phyloP scores from a whole-genome alignment of 2,113 vertebrate genomes.

The Sterrhoptilus dennistouni region DNA sequence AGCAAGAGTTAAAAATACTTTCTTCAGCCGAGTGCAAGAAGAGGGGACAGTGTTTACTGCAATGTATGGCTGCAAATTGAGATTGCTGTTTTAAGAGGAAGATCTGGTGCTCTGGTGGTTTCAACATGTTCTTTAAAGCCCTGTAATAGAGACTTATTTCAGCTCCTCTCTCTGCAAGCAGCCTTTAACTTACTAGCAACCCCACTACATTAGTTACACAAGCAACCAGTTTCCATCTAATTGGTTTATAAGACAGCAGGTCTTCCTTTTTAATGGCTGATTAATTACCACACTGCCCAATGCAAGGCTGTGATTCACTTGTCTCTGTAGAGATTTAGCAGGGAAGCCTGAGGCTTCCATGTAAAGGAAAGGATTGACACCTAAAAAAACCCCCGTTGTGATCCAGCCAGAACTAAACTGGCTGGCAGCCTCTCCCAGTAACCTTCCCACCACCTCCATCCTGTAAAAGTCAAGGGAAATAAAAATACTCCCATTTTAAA shows the following conservation, averaged over 20 bases:
- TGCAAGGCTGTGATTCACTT: background rate
- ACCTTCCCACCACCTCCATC: background rate
- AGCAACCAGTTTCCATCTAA: slow-evolving; percentile 43
- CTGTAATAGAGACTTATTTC: background rate
- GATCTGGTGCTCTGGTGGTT: background rate
- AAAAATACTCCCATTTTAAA: background rate
- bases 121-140: background rate
- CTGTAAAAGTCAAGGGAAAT: background rate
- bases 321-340: background rate
- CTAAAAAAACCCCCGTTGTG: background rate
- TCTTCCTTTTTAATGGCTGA: slow-evolving; percentile 46
- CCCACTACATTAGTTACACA: slow-evolving; percentile 40
- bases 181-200: slow-evolving; percentile 42
- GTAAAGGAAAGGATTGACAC: background rate
- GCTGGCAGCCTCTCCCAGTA: background rate
- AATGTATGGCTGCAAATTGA: background rate
- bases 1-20: slow-evolving; percentile 10
- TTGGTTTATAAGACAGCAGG: slow-evolving; percentile 60
- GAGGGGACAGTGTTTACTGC: background rate
- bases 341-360: background rate
- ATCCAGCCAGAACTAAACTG: background rate
- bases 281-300: slow-evolving; percentile 43
- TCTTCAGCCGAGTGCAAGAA: background rate
- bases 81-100: background rate
- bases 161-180: background rate